Evolutionary conservation across 2,888 invertebrate genomes (phyloP).

Genomic region (Cosmorhoe ocellata): DNA sequence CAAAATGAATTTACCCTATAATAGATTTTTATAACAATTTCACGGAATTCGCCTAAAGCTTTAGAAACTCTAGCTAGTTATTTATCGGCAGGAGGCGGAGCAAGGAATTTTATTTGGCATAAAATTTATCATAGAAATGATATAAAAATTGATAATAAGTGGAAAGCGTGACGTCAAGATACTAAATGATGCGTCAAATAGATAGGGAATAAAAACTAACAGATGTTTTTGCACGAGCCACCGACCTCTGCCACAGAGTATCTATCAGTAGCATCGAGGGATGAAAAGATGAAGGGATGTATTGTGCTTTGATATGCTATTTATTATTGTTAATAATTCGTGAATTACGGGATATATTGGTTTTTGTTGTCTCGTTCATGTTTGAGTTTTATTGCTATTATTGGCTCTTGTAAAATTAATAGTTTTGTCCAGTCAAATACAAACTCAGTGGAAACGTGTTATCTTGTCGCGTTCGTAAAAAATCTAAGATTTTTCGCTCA

Average conservation of each 20-base stretch:
- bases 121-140: slow-evolving; percentile 71
- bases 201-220: slow-evolving; percentile 43
- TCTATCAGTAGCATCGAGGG: background rate
- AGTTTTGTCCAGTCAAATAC: too few species aligned
- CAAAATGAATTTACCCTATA: slow-evolving; percentile 28
- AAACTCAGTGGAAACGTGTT: too few species aligned
- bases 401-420: too few species aligned
- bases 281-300: slow-evolving; percentile 19
- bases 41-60: slow-evolving; percentile 49
- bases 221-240: slow-evolving; percentile 64
- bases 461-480: too few species aligned
- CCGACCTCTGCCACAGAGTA: slow-evolving; percentile 9
- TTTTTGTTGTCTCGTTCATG: slow-evolving; percentile 22
- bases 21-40: slow-evolving; percentile 47
- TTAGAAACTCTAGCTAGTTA: slow-evolving; percentile 35
- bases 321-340: slow-evolving; percentile 34
- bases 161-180: slow-evolving; percentile 66
- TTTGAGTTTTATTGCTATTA: background rate
- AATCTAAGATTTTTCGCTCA: too few species aligned
- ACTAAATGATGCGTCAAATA: slow-evolving; percentile 71
- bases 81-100: slow-evolving; percentile 61
- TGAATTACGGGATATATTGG: slow-evolving; percentile 31
- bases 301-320: slow-evolving; percentile 36
- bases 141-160: slow-evolving; percentile 75
- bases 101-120: slow-evolving; percentile 74